phyloP scores from a whole-genome alignment of 2,797 vertebrate species.

The Cottoperca gobio region DNA sequence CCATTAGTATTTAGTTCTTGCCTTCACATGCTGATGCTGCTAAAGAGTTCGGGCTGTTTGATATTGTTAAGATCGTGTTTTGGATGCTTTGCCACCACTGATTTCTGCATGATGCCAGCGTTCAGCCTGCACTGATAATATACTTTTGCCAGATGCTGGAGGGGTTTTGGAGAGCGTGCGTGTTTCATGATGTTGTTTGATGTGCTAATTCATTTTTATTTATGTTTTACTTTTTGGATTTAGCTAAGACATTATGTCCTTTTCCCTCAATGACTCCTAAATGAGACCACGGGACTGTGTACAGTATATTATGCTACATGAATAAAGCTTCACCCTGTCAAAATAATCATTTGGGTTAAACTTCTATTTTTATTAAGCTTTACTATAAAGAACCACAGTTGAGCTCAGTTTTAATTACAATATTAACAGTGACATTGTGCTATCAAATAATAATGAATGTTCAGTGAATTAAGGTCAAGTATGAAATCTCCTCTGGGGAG shows the following conservation, averaged over 20 bases:
- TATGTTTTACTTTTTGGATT: slow-evolving; percentile 4
- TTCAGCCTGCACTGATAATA: slow-evolving; percentile 4
- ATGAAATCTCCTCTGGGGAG: too few species aligned
- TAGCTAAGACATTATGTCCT: not conserved
- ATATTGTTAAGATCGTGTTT: not conserved
- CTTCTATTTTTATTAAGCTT: not conserved
- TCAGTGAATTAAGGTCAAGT: not conserved
- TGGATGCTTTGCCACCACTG: not conserved
- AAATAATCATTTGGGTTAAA: not conserved
- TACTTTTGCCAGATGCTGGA: slow-evolving; percentile 17
- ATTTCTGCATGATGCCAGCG: not conserved
- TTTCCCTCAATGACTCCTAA: too few species aligned
- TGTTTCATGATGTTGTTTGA: slow-evolving; percentile 38
- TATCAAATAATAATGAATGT: not conserved
- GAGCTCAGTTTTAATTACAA: not conserved
- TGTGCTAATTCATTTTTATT: slow-evolving; percentile 7
- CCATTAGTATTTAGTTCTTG: not conserved
- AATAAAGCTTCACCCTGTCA: not conserved
- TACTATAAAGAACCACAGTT: not conserved
- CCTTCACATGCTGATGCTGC: not conserved
- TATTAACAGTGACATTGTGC: not conserved
- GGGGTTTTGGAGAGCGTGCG: not conserved
- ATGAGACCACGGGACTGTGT: not conserved
- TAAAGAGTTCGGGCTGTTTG: not conserved
- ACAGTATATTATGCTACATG: not conserved